Percentiles rank a stretch among this genome's conserved stretches.
phyloP scores from a whole-genome alignment of 2,797 vertebrate genomes.

The Tadarida brasiliensis region DNA sequence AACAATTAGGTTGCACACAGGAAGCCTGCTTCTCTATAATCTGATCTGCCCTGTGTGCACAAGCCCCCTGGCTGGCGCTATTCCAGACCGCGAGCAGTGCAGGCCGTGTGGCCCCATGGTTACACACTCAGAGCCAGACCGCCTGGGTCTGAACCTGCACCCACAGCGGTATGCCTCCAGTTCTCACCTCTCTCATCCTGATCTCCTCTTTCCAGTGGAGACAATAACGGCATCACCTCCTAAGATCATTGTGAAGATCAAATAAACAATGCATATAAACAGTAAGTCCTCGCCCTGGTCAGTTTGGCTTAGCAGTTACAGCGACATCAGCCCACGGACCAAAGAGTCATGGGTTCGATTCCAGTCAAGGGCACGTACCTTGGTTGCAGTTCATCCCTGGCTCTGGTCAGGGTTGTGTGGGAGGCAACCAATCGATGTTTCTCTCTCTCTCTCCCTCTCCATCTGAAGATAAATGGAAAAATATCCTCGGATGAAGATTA shows the following conservation, averaged over 20 bases:
- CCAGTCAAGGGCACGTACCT: too few relatives aligned
- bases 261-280: neutral
- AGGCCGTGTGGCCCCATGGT: neutral
- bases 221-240: neutral
- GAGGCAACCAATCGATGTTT: too few relatives aligned
- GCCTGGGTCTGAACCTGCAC: neutral
- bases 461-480: too few relatives aligned
- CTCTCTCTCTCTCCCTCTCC: too few relatives aligned
- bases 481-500: too few relatives aligned
- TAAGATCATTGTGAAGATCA: neutral
- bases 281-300: too few relatives aligned
- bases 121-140: neutral
- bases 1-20: slow-evolving; percentile 44
- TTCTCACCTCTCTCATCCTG: neutral
- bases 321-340: too few relatives aligned
- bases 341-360: too few relatives aligned
- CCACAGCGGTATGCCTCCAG: neutral
- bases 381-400: too few relatives aligned
- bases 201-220: neutral
- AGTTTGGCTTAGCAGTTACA: too few relatives aligned
- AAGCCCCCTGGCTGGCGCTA: neutral
- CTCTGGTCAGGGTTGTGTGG: too few relatives aligned
- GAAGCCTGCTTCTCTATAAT: neutral
- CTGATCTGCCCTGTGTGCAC: neutral
- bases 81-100: neutral